A percentile compares a stretch with the other conserved stretches of the same genome.
These are phyloP conservation scores for Turnix velox DNA, from an alignment of 2,113 vertebrate species.

Conservation along the genomic window DNA sequence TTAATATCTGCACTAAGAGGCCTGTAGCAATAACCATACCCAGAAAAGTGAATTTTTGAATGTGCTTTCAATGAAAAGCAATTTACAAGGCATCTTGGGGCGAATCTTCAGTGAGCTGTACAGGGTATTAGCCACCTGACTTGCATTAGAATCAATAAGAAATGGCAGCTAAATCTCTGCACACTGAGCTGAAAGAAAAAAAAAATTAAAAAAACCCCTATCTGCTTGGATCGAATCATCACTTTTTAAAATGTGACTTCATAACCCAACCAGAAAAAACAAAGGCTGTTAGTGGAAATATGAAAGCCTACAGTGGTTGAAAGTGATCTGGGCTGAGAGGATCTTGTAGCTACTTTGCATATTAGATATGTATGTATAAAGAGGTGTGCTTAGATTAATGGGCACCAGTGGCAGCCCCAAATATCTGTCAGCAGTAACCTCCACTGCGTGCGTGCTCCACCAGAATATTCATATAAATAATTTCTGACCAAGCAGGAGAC, in stretches of 20 bases:
- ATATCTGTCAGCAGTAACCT: background rate
- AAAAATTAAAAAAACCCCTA: too few relatives aligned
- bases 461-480: conserved; percentile 5
- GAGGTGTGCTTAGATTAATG: conserved; percentile 23
- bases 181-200: too few relatives aligned
- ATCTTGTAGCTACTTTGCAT: background rate
- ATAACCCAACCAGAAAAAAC: background rate
- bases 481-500: background rate
- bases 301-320: background rate
- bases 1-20: background rate
- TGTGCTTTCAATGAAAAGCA: conserved; percentile 34
- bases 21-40: background rate
- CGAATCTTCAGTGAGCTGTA: background rate
- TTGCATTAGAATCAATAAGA: conserved; percentile 6
- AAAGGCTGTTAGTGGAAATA: background rate
- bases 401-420: background rate
- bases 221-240: background rate
- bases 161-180: background rate
- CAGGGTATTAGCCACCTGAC: conserved; percentile 34
- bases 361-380: background rate
- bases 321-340: background rate
- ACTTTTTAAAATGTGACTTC: background rate
- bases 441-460: background rate
- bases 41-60: conserved; percentile 38
- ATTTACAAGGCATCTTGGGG: conserved; percentile 40